These are phyloP conservation scores for Leptatherina wallacei DNA, from an alignment of 2,797 vertebrate genomes.

Conservation along the genomic window DNA sequence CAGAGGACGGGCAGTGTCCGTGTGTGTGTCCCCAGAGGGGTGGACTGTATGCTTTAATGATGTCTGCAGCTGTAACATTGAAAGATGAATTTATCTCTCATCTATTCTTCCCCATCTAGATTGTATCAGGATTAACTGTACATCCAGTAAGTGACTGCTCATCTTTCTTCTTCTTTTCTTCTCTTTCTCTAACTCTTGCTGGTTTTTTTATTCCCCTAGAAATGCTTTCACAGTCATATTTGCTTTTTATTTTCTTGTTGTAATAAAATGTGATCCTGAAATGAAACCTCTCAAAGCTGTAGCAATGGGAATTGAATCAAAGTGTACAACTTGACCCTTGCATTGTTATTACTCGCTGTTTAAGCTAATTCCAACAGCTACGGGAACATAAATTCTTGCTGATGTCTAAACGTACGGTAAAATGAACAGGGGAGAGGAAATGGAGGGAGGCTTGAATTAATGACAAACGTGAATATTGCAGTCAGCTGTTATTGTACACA, in stretches of 20 bases:
- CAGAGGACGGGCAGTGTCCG: conserved; percentile 87
- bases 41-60: conserved; percentile 95
- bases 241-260: conserved; percentile 30
- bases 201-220: conserved; percentile 9
- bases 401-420: conserved; percentile 2
- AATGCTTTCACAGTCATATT: conserved; percentile 30
- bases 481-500: conserved; percentile 76
- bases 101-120: conserved; percentile 99
- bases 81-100: conserved; percentile 99
- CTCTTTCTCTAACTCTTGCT: conserved; percentile 48
- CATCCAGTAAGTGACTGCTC: conserved; percentile 99
- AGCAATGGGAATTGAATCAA: conserved; percentile 13
- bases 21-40: conserved; percentile 96
- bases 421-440: conserved; percentile 29
- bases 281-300: conserved; percentile 18
- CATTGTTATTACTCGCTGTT: conserved; percentile 14
- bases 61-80: conserved; percentile 99
- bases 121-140: conserved; percentile 99
- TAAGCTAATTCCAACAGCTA: conserved; percentile 6
- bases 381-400: background rate
- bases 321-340: conserved; percentile 46
- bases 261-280: conserved; percentile 9
- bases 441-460: conserved; percentile 61
- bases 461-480: conserved; percentile 52
- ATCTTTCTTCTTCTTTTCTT: conserved; percentile 80